Conservation (phyloP, 2,888 invertebrate genomes). For the Noctuana brunneofusca region DNA sequence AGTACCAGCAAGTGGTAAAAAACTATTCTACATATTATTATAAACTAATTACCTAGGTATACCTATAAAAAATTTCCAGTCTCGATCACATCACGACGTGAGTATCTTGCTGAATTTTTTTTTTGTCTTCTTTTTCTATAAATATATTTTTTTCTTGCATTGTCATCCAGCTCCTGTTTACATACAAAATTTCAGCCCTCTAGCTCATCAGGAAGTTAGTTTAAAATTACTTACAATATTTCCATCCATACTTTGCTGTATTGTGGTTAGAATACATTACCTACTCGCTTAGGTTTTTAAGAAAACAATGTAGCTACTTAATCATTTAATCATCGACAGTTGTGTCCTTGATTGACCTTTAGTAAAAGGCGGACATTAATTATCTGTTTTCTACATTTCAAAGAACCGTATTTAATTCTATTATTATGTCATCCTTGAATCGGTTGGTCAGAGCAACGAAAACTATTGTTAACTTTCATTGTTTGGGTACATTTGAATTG, state of each 20-base stretch:
- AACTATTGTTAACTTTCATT: conserved; percentile 40
- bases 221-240: too few species aligned
- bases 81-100: too few species aligned
- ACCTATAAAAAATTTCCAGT: too few species aligned
- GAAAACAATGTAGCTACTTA: not conserved
- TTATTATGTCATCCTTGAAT: conserved; percentile 37
- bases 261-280: not conserved
- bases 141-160: too few species aligned
- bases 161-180: too few species aligned
- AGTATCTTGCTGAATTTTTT: too few species aligned
- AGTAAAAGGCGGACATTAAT: conserved; percentile 41
- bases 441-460: conserved; percentile 35
- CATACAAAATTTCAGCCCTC: too few species aligned
- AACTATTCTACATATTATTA: not conserved
- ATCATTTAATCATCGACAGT: too few species aligned
- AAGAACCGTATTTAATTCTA: conserved; percentile 32
- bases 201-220: too few species aligned
- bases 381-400: conserved; percentile 24
- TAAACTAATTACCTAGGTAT: too few species aligned
- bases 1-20: conserved; percentile 46
- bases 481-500: conserved; percentile 18
- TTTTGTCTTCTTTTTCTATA: too few species aligned
- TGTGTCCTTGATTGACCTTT: conserved; percentile 24
- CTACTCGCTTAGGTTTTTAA: not conserved
- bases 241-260: not conserved